Evolutionary conservation across 2,888 invertebrate genomes (phyloP).

Genomic region (Dromius quadrimaculatus): DNA sequence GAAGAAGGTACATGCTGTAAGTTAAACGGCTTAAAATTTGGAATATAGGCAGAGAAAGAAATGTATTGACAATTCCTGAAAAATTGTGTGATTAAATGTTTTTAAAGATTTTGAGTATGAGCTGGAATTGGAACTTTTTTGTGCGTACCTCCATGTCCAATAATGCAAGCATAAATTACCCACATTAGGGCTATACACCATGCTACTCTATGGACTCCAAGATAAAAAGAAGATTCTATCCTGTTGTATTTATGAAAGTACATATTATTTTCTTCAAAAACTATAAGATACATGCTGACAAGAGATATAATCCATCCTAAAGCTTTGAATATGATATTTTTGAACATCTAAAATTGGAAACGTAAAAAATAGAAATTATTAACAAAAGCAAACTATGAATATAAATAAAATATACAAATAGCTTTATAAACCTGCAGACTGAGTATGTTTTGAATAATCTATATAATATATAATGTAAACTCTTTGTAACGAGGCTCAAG

Average conservation of each 20-base stretch:
- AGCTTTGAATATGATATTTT: conserved; percentile 19
- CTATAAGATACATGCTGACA: conserved; percentile 55
- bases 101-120: conserved; percentile 1
- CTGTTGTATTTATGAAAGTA: conserved; percentile 56
- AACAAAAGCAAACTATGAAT: neutral
- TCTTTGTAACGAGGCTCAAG: too few species aligned
- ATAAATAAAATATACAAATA: too few species aligned
- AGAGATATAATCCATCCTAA: conserved; percentile 56
- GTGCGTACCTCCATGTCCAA: conserved; percentile 67
- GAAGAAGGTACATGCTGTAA: conserved; percentile 70
- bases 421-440: too few species aligned
- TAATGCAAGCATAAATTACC: conserved; percentile 67
- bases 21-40: conserved; percentile 70
- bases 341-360: conserved; percentile 41
- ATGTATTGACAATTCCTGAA: conserved; percentile 69
- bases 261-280: conserved; percentile 58
- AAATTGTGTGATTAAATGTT: neutral
- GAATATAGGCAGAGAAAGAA: conserved; percentile 68
- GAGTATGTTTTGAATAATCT: too few species aligned
- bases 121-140: neutral
- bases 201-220: conserved; percentile 64
- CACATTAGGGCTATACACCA: conserved; percentile 68
- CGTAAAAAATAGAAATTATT: neutral
- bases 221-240: conserved; percentile 58
- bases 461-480: too few species aligned